Evolutionary conservation across 2,888 invertebrate species (phyloP), one percentile per base, ranked within the genome.

Genomic region (Ernsta delagoae): DNA sequence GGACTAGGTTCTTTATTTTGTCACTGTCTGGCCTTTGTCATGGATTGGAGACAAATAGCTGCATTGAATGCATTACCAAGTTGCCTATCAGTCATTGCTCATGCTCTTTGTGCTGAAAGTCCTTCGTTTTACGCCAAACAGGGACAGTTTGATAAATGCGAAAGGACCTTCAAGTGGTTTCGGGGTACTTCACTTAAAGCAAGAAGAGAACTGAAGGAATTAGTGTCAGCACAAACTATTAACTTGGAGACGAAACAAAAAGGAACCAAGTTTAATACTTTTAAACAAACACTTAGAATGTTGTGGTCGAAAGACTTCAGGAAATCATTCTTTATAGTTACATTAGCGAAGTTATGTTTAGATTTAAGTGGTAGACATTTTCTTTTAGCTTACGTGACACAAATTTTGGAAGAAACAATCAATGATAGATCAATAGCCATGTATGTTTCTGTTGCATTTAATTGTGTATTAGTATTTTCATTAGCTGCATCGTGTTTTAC

Each of bases 91-190:
- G 68, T 79, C 3, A 16, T 81, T 0, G 6, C 82, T 12, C 76
- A 81, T 0, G 63, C 74, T 0, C 74, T 81, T 12, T 85, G 83
- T 79, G 80, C 80, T 0, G 86, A 86, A 65, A 86, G 84, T 43
- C 86, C 85, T 0, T 75, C 80, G 0, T 81, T 72, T 69, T 75
- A 81, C 11, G 86, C 84, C 0, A 71, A 79, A 66, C 82, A 76
- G 69, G 84, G 82, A 3, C 75, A 75, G 36, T 83, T 79, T 70
- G 73, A 74, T 4, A 83, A 84, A 31, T 84, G 82, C 57, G 72
- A 77, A 36, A 72, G 74, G 50, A 75, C 82, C 0, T 83, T 79
- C 59, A 68, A 65, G 11, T 86, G 82, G 81, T 70, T 85, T 0
- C 65, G 79, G 36, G 86, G 84, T 24, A 67, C 73, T 39, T 73